Percentiles rank a stretch among this genome's conserved stretches.
phyloP scores from a whole-genome alignment of 2,113 vertebrate species.

The Marmota flaviventris region DNA sequence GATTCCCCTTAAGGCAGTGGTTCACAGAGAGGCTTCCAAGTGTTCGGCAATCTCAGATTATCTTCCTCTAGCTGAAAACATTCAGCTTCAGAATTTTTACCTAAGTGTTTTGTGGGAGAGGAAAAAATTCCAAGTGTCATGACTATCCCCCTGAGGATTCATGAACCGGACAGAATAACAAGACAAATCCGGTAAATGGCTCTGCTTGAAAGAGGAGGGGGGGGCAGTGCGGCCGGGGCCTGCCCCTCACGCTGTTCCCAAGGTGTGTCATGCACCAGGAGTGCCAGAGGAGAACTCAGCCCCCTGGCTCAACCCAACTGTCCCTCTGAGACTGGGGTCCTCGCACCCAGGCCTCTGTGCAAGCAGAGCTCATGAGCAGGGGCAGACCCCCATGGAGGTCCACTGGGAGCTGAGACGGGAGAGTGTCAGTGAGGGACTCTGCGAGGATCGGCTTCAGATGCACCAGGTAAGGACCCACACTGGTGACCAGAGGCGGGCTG shows the following conservation, averaged over 20 bases:
- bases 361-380: background rate
- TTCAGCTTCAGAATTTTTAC: slow-evolving; percentile 24
- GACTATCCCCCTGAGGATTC: background rate
- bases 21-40: background rate
- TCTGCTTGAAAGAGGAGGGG: background rate
- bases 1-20: background rate
- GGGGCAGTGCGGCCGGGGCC: background rate
- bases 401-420: no score
- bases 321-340: background rate
- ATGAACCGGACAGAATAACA: background rate
- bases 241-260: background rate
- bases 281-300: no score
- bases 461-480: no score
- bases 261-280: background rate
- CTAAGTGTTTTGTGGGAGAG: slow-evolving; percentile 3
- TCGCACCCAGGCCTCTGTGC: no score
- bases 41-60: background rate
- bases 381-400: no score
- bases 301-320: background rate
- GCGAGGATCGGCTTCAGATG: no score
- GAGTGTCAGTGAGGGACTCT: no score
- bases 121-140: background rate
- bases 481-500: background rate
- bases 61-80: slow-evolving; percentile 37
- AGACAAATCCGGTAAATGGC: background rate